Conservation (phyloP, 2,888 invertebrate genomes). For the Adelphocoris suturalis region DNA sequence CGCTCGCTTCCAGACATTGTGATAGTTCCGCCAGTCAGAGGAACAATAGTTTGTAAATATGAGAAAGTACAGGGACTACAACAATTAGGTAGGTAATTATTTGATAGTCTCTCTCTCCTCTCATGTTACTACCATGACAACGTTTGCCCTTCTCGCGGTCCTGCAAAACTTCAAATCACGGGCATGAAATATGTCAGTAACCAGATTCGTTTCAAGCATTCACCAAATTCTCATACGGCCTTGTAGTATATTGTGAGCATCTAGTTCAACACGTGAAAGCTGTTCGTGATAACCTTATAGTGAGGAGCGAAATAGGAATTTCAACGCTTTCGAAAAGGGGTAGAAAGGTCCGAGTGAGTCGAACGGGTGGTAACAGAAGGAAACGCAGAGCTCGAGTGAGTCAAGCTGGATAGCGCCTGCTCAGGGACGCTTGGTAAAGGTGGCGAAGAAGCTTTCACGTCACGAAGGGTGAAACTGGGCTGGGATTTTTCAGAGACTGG, state of each 20-base stretch:
- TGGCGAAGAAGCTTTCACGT: slow-evolving; percentile 47
- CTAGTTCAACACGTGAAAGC: background rate
- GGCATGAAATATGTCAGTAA: no score
- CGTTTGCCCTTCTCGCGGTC: no score
- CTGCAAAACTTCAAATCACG: no score
- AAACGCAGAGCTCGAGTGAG: background rate
- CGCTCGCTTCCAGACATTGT: no score
- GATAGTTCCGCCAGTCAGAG: no score
- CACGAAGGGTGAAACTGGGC: slow-evolving; percentile 48
- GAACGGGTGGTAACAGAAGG: slow-evolving; percentile 45
- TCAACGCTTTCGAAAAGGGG: slow-evolving; percentile 45
- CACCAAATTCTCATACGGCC: no score
- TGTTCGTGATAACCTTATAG: background rate
- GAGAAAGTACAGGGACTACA: no score
- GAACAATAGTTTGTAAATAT: no score
- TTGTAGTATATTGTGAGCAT: background rate
- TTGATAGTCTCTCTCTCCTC: no score
- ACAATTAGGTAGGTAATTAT: no score
- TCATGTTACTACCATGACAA: no score
- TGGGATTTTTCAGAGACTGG: slow-evolving; percentile 10
- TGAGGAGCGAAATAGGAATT: slow-evolving; percentile 9
- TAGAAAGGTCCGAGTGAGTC: slow-evolving; percentile 29
- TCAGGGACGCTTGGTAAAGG: slow-evolving; percentile 43
- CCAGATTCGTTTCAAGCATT: no score
- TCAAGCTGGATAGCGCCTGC: background rate